Evolutionary conservation across 1,140 invertebrate genomes (phyloP), one percentile per base, ranked within the genome.

Genomic region (Sycobia sp.): DNA sequence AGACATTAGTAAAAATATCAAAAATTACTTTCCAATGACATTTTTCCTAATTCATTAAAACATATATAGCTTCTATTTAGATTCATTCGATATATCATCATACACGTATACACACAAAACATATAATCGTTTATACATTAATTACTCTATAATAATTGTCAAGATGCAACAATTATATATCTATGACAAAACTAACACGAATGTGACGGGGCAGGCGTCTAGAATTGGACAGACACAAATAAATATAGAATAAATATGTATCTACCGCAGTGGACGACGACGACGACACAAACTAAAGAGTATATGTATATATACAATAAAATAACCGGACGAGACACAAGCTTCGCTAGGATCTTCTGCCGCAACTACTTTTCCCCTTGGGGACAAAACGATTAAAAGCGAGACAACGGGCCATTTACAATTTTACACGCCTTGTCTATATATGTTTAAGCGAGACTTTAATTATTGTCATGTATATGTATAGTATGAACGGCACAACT

Each of bases 231-330:
- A 73, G 8, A 62, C 58, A 72, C n/a, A 73, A 51, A 70, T 38
- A 36, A 74, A 66, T 69, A 70, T 72, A 29, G 29, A 60, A 34
- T 41, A n/a, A n/a, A n/a, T n/a, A n/a, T n/a, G n/a, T n/a, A 67
- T 73, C 70, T 75, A 76, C 67, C 62, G 67, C 69, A 74, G 72
- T 68, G 64, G 65, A 76, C 71, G 72, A 74, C 66, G 73, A 75
- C 70, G 46, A n/a, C n/a, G n/a, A 56, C n/a, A 57, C 41, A 14
- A n/a, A 57, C 25, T 36, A 41, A 66, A 50, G 11, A 53, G 22
- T 57, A 29, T 10, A 10, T 23, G 20, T 39, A n/a, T n/a, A n/a
- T n/a, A n/a, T n/a, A n/a, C n/a, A n/a, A n/a, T n/a, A 34, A 25
- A 29, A 20, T 57, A 25, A 47, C 50, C 32, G 59, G 47, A 58